Evolutionary conservation across 2,113 vertebrate genomes (phyloP).

Genomic region (Cavia porcellus): DNA sequence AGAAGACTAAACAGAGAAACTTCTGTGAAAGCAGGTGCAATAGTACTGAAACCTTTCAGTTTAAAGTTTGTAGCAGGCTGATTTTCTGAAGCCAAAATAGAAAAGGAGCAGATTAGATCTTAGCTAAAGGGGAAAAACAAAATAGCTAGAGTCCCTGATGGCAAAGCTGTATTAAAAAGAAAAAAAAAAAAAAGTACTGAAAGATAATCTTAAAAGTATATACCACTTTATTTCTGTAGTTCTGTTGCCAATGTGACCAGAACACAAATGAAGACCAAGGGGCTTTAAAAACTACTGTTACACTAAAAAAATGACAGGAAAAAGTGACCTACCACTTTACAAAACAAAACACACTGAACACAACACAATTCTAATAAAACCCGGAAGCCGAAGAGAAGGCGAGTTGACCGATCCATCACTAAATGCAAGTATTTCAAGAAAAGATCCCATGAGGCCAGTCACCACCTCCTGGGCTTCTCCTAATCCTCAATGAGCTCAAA

Average conservation of each 20-base stretch:
- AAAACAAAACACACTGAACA: not conserved
- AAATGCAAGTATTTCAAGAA: not conserved
- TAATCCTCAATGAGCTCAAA: not conserved
- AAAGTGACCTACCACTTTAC: not conserved
- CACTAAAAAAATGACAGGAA: conserved; percentile 37
- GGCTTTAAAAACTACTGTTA: not conserved
- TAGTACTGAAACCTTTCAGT: conserved; percentile 70
- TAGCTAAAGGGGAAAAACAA: conserved; percentile 72
- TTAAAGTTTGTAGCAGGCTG: conserved; percentile 79
- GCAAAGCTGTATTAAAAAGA: conserved; percentile 57
- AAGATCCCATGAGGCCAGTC: not conserved
- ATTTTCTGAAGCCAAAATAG: conserved; percentile 84
- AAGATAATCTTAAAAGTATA: not conserved
- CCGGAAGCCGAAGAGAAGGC: not conserved
- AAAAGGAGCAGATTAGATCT: conserved; percentile 83
- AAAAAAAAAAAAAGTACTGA: conserved; percentile 40
- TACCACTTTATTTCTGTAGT: conserved; percentile 5
- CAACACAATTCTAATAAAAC: conserved; percentile 20
- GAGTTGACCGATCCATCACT: not conserved
- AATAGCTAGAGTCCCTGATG: conserved; percentile 60
- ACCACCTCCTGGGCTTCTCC: not conserved
- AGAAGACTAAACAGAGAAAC: not conserved
- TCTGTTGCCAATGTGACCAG: conserved; percentile 20
- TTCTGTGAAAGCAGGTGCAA: not conserved
- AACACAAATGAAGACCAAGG: conserved; percentile 12